phyloP scores from a whole-genome alignment of 1,140 invertebrate species.

The Tachypleus tridentatus region DNA sequence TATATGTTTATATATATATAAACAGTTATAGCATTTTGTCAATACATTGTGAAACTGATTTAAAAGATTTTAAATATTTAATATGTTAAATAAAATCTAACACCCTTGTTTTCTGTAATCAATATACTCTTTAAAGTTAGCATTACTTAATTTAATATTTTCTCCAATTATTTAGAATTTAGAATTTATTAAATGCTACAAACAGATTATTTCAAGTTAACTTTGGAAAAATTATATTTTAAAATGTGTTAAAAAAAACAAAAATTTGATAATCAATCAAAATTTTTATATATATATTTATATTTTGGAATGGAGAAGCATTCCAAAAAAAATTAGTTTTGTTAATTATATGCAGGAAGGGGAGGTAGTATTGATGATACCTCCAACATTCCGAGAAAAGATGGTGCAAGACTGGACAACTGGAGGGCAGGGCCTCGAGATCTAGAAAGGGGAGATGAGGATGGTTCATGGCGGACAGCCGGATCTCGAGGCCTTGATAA shows the following conservation, averaged over 20 bases:
- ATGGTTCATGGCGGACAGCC: slow-evolving; percentile 46
- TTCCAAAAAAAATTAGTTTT: neutral
- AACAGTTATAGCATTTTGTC: too few relatives aligned
- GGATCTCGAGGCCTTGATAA: slow-evolving; percentile 34
- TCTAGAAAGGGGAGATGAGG: slow-evolving; percentile 34
- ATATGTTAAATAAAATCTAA: too few relatives aligned
- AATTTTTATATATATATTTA: too few relatives aligned
- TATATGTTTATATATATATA: too few relatives aligned
- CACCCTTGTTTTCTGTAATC: neutral
- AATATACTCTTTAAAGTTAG: neutral
- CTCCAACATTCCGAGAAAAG: slow-evolving; percentile 18
- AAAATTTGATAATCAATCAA: too few relatives aligned
- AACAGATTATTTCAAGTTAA: neutral
- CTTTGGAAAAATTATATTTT: neutral
- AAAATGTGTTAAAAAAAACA: too few relatives aligned
- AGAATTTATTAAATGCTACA: neutral
- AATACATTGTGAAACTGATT: too few relatives aligned
- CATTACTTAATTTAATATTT: neutral
- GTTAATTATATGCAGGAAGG: slow-evolving; percentile 33
- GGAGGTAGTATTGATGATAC: slow-evolving; percentile 42
- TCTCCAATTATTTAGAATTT: neutral
- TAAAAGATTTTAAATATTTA: too few relatives aligned
- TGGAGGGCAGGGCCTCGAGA: slow-evolving; percentile 3
- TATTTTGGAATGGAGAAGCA: too few relatives aligned
- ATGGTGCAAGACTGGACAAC: slow-evolving; percentile 8